Conservation (phyloP, 2,797 vertebrate genomes). For the Pelochelys cantorii region DNA sequence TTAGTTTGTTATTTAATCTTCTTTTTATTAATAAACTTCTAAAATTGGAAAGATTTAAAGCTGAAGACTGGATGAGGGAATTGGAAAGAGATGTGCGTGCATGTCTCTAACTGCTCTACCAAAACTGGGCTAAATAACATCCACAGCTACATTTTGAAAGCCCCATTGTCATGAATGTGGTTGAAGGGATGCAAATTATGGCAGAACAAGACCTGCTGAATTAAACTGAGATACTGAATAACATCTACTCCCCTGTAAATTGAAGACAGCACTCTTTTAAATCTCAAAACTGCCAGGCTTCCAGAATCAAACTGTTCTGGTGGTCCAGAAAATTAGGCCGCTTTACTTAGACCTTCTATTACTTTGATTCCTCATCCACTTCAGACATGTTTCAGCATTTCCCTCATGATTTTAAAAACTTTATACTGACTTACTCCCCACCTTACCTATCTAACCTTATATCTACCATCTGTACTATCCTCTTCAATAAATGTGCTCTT, state of each 20-base stretch:
- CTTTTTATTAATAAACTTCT: slow-evolving; percentile 66
- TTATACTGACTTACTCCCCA: background rate
- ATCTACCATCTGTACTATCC: background rate
- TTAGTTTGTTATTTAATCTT: slow-evolving; percentile 60
- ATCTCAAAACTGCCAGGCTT: background rate
- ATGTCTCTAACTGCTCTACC: background rate
- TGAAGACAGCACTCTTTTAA: background rate
- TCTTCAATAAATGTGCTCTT: background rate
- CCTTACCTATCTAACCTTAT: background rate
- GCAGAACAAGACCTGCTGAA: background rate
- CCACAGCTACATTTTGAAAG: background rate
- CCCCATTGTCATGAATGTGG: background rate
- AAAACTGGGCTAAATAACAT: background rate
- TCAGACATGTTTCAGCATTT: background rate
- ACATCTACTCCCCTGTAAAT: background rate
- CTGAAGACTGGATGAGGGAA: background rate
- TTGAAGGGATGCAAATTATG: background rate
- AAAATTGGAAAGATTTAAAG: slow-evolving; percentile 41
- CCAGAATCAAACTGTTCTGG: background rate
- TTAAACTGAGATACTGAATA: background rate
- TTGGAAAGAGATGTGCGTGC: background rate
- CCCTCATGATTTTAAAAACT: background rate
- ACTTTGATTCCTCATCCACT: background rate
- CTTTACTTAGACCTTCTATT: background rate
- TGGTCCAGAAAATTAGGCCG: background rate